Base-by-base conservation (phyloP, 2,797 vertebrate species). In the Betta splendens region DNA sequence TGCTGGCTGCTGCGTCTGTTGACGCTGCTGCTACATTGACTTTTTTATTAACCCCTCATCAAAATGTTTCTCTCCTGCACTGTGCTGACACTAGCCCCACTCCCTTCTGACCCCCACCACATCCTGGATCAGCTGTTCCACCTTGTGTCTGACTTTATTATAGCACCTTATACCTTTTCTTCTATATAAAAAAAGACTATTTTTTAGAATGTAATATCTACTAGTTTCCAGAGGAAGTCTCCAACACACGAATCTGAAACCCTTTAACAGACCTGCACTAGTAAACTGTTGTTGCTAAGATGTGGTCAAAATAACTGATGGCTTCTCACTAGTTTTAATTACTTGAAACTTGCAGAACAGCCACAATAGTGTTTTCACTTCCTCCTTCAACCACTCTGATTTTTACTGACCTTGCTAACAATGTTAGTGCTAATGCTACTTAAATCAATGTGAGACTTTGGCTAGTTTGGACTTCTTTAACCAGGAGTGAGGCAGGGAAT, bases 51-150 rank as follows among this genome's bases (percentile, higher is more conserved):
- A 89, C 84, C 85, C 77, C 79, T 85, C 81, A 84, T 85, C 80
- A 85, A 87, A 84, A 87, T 89, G 86, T 89, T 90, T 85, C 66
- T 84, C 87, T 85, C 80, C 80, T 85, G 87, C 87, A 87, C 85
- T 84, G 58, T 66, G 62, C 38, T 54, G 68, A 72, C 68, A 75
- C 49, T 32, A 56, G 57, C 39, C 66, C 47, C 48, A 16, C 53
- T 36, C 48, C 32, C 12, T 13, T n/a, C 5, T n/a, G 23, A 37
- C 10, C 5, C 12, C 3, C 9, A 25, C 47, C 17, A 13, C 57
- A 77, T 73, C 26, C 59, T 69, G 73, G 82, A 75, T 64, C 65
- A 79, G 68, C 44, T 83, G 60, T 83, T 80, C 87, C 89, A 83
- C 80, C 87, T 86, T 72, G 85, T 90, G 88, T n/a, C n/a, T n/a